phyloP scores from a whole-genome alignment of 2,113 vertebrate species.

The Rhinolophus ferrumequinum region DNA sequence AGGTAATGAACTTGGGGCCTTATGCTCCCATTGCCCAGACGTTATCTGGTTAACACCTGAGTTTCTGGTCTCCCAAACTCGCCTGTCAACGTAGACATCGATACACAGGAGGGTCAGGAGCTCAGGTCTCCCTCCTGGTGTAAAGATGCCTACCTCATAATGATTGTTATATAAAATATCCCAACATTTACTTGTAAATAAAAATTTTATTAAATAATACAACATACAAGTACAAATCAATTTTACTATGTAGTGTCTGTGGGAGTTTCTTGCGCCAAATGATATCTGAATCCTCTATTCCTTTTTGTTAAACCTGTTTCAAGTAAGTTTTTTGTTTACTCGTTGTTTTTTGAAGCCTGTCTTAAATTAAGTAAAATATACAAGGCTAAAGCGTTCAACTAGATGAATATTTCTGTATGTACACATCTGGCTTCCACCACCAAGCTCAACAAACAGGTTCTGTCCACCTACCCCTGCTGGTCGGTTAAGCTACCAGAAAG shows the following conservation, averaged over 20 bases:
- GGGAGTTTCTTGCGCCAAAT: neutral
- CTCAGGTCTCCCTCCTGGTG: rapidly evolving
- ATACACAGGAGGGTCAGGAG: too few species aligned
- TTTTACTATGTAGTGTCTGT: neutral
- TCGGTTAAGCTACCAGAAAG: neutral
- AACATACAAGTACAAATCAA: too few species aligned
- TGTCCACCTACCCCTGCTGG: neutral
- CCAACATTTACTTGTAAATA: neutral
- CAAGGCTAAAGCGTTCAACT: neutral
- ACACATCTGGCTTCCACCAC: neutral
- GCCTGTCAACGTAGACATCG: rapidly evolving
- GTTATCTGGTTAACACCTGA: neutral
- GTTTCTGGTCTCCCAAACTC: neutral
- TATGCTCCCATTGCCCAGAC: too few species aligned
- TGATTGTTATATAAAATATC: neutral
- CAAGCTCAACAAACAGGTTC: neutral
- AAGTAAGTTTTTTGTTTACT: neutral
- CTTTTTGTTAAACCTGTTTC: neutral
- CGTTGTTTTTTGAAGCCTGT: neutral
- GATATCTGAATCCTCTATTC: neutral
- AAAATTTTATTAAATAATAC: neutral
- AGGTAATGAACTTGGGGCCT: neutral
- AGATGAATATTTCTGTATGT: too few species aligned
- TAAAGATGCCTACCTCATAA: neutral
- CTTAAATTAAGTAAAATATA: neutral